Evolutionary conservation across 2,888 invertebrate species (phyloP).

Genomic region (Parapristionchus giblindavisi): DNA sequence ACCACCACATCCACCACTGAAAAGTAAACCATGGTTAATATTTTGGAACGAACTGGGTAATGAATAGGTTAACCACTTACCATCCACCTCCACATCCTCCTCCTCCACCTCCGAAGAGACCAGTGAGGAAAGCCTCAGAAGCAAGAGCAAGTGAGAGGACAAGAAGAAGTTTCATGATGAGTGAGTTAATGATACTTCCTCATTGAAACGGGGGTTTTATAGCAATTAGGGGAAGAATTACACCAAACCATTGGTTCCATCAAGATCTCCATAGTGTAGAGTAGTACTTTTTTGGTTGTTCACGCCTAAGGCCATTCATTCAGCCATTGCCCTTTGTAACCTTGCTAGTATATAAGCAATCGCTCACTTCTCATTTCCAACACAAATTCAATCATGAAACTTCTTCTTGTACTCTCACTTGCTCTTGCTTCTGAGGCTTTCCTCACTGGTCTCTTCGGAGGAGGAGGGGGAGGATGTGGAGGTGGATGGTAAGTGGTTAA

Average conservation of each 20-base stretch:
- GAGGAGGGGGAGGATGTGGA: conserved; percentile 33
- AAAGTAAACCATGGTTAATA: conserved; percentile 5
- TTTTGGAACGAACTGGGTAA: conserved; percentile 2
- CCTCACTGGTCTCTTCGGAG: conserved; percentile 25
- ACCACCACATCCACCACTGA: conserved; percentile 24
- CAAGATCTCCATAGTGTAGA: too few relatives aligned
- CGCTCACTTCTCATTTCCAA: too few relatives aligned
- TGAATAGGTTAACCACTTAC: conserved; percentile 11
- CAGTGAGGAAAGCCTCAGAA: conserved; percentile 25
- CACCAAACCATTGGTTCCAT: too few relatives aligned
- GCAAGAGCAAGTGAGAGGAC: conserved; percentile 18
- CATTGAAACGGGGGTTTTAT: too few relatives aligned
- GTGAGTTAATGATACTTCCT: too few relatives aligned
- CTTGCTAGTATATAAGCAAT: too few relatives aligned
- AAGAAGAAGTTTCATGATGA: conserved; percentile 18
- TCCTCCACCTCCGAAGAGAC: conserved; percentile 32
- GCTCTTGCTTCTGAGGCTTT: conserved; percentile 21
- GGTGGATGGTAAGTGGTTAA: conserved; percentile 17
- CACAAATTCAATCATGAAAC: conserved; percentile 71
- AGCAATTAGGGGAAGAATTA: too few relatives aligned
- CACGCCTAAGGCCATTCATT: too few relatives aligned
- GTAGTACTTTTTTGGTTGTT: too few relatives aligned
- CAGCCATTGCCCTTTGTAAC: too few relatives aligned
- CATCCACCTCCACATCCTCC: conserved; percentile 35
- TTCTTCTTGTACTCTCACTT: conserved; percentile 23